These are phyloP conservation scores for Morinoia aosen DNA, from an alignment of 2,888 invertebrate species.

Conservation along the genomic window DNA sequence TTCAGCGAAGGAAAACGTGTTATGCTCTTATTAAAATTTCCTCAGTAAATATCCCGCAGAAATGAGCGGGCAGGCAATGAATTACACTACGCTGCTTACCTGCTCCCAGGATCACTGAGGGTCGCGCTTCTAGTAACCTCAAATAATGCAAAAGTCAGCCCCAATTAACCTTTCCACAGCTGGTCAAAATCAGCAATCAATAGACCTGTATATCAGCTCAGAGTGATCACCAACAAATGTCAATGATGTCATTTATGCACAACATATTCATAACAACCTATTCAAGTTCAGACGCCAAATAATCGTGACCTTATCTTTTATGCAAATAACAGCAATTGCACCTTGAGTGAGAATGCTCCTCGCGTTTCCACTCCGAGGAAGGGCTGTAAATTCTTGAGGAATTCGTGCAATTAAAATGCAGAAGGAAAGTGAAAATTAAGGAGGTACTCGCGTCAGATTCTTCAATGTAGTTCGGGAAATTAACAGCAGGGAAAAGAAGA, in stretches of 20 bases:
- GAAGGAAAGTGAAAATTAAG: not conserved
- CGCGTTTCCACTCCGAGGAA: not conserved
- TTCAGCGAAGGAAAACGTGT: not conserved
- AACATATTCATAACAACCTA: constrained; percentile 25
- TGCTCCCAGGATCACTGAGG: not conserved
- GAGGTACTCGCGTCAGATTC: not conserved
- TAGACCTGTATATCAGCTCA: not conserved
- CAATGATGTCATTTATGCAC: constrained; percentile 12
- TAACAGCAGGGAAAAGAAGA: not conserved
- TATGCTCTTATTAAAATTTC: not conserved
- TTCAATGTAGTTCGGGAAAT: not conserved
- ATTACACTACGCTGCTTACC: not conserved
- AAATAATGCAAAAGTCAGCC: constrained; percentile 37
- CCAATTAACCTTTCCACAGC: constrained; percentile 32
- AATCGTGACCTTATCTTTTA: constrained; percentile 20
- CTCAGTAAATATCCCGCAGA: not conserved
- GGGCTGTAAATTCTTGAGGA: not conserved
- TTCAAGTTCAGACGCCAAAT: not conserved
- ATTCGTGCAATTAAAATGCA: not conserved
- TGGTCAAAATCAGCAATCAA: constrained; percentile 17
- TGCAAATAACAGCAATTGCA: not conserved
- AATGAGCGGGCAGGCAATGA: not conserved
- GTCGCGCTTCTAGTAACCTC: not conserved
- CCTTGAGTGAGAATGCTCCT: not conserved
- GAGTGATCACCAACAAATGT: not conserved